phyloP scores from a whole-genome alignment of 2,888 invertebrate genomes.

The Thecophora atra region DNA sequence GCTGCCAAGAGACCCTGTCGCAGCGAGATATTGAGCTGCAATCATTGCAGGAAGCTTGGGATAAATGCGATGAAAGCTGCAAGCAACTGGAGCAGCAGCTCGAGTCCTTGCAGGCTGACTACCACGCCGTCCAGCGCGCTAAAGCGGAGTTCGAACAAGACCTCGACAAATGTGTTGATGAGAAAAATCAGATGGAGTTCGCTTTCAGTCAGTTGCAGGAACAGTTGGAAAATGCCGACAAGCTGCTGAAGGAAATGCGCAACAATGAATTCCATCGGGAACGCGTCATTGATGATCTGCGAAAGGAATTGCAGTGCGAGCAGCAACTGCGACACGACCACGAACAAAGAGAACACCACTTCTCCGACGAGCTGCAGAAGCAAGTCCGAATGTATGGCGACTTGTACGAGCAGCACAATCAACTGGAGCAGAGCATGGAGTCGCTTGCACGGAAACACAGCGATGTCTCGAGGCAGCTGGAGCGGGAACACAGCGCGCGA shows the following conservation, averaged over 20 bases:
- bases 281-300: conserved; percentile 3
- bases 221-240: conserved; percentile 43
- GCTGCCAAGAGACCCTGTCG: too few species aligned
- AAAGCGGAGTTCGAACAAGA: conserved; percentile 30
- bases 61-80: too few species aligned
- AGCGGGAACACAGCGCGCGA: conserved; percentile 9
- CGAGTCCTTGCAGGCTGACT: conserved; percentile 1
- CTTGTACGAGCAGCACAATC: conserved; percentile 29
- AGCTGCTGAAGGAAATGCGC: conserved; percentile 8
- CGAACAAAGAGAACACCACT: background rate
- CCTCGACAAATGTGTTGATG: conserved; percentile 30
- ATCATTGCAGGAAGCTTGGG: too few species aligned
- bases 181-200: conserved; percentile 35
- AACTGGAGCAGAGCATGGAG: conserved; percentile 38
- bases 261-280: background rate
- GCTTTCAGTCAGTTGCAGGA: conserved; percentile 30
- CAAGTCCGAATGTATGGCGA: conserved; percentile 5
- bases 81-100: conserved; percentile 12
- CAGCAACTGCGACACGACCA: conserved; percentile 39
- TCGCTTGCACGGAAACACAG: background rate
- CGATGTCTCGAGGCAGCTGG: background rate
- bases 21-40: too few species aligned
- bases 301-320: conserved; percentile 7
- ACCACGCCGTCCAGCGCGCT: conserved; percentile 30
- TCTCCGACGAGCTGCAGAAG: background rate